These are phyloP conservation scores for Xanthia icteritia DNA, from an alignment of 2,888 invertebrate genomes.

Conservation along the genomic window DNA sequence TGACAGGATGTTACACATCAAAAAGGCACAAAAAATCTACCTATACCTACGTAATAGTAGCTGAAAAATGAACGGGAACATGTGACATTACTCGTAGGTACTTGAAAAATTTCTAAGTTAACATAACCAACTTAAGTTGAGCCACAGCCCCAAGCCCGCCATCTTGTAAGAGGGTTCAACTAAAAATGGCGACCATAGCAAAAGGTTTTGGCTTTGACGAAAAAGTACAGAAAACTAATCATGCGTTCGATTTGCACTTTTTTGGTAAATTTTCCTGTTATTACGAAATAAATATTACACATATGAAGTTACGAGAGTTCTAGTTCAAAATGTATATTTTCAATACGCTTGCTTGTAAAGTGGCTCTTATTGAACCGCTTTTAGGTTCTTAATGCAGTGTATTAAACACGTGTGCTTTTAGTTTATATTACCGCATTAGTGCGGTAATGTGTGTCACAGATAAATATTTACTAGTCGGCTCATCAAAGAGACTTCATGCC, in stretches of 20 bases:
- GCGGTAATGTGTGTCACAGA: no score
- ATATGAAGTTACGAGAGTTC: neutral
- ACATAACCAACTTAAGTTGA: neutral
- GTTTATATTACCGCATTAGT: no score
- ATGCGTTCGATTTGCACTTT: slow-evolving; percentile 30
- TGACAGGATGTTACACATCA: no score
- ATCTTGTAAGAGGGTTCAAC: neutral
- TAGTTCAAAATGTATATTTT: neutral
- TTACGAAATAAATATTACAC: neutral
- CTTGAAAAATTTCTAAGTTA: slow-evolving; percentile 18
- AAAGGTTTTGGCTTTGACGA: slow-evolving; percentile 42
- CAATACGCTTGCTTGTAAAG: no score
- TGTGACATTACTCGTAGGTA: neutral
- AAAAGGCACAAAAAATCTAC: neutral
- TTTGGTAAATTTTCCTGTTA: slow-evolving; percentile 12
- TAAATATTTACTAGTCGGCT: no score
- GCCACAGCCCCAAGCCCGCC: neutral
- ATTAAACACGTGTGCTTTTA: no score
- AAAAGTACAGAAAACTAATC: slow-evolving; percentile 47
- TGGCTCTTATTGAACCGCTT: no score
- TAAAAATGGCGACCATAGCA: slow-evolving; percentile 17
- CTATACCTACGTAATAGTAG: no score
- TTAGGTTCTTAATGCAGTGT: no score
- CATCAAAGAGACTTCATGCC: no score
- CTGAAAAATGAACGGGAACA: slow-evolving; percentile 17